Base-by-base conservation (phyloP, 2,797 vertebrate genomes). In the Pseudochaenichthys georgianus region DNA sequence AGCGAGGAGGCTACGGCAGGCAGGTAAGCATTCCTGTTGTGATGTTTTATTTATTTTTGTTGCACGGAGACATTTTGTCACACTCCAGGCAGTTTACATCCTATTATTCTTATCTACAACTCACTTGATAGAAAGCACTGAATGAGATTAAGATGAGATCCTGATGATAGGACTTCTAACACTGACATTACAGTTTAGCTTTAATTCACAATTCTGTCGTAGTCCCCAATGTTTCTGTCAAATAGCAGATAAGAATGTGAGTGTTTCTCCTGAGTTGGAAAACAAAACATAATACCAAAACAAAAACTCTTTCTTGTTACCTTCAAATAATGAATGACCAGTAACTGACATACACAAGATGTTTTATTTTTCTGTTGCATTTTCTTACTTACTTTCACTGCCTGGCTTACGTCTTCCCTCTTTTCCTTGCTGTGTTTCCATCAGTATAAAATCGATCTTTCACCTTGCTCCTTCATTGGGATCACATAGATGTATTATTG, bases 61-160 rank as follows among this genome's bases (percentile, higher is more conserved):
- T 82, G 71, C 82, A 55, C 73, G 6, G 0, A 62, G 80, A 77
- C 58, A 69, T 86, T 81, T 84, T 84, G 77, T 85, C 80, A 21
- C 80, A 73, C 54, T 80, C 47, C 68, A 70, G 74, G 77, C 51
- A 78, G 53, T 76, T 83, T 90, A 82, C 81, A 84, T 88, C 67
- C 80, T 57, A 84, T 91, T 80, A 87, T 86, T 92, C 87, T 93
- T 93, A 91, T 94, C 93, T 92, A 55, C 72, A 67, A 66, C 75
- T 86, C 75, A 77, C 80, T 78, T 77, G 81, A 89, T 92, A 81
- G 90, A 85, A 88, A 90, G 79, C 80, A 73, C 74, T 78, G 80
- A 88, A 88, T 88, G 58, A 79, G 77, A 88, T 90, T 92, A 82
- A 85, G 82, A 89, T 85, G 58, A 85, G 79, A 88, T 90, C 34